Evolutionary conservation across 1,140 invertebrate genomes (phyloP), one percentile per base, ranked within the genome.

Genomic region (Heterodera schachtii): DNA sequence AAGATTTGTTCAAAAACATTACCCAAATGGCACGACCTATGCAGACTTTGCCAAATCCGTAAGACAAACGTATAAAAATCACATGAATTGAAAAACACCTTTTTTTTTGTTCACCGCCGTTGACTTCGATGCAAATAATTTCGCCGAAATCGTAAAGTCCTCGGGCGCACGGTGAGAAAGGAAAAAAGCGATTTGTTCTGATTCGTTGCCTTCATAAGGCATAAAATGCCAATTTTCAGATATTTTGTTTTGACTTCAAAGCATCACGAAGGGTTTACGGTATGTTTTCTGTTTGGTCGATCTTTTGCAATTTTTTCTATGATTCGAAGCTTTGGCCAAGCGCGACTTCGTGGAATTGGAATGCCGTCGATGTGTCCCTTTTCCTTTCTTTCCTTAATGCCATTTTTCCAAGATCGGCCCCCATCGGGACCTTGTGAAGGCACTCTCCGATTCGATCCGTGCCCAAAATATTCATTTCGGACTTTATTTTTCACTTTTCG

Each of bases 231-330:
- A 11, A 41, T 49, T 78, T 75, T 80, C 21, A 89, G 82, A 79
- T 95, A 97, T 89, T 92, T 97, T 8, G 94, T 97, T 3, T 87
- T 97, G 3, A 97, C 95, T 3, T 95, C 94, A 86, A 97, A 97
- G 91, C 96, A 97, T 92, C 95, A 97, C 89, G 95, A 97, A 90
- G 95, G 95, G 13, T 97, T 92, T 86, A 95, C 95, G 0, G 57
- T 64, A 19, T 64, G 52, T 64, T 64, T 13, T n/a, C 57, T 19
- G 57, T 19, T 19, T 31, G 31, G 31, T 31, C 31, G 57, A 16
- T 64, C 5, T 64, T 64, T 64, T 2, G 57, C 13, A 19, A 11
- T 64, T 19, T 3, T 64, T 64, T 60, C 19, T 0, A 1, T 52
- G 49, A 11, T 52, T 52, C 49, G 11, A 11, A 64, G 57, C 79